Conservation (phyloP, 2,888 invertebrate species). For the Drosophila pullipes region DNA sequence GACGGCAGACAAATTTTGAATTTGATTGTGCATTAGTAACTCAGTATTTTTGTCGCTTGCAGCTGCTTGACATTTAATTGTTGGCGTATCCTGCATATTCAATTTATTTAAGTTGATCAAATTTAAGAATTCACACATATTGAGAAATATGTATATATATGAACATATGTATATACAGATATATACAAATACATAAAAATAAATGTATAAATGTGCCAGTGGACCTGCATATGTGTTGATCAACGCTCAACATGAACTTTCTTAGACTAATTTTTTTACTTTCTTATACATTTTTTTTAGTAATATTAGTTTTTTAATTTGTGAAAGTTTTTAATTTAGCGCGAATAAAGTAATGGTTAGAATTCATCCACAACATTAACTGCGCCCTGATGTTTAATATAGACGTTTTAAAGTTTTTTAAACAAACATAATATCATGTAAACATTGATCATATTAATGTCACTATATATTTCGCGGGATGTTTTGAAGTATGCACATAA, state of each 20-base stretch:
- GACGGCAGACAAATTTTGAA: slow-evolving; percentile 79
- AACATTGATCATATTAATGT: neutral
- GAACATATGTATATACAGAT: slow-evolving; percentile 17
- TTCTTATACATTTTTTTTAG: slow-evolving; percentile 19
- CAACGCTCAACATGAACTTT: slow-evolving; percentile 7
- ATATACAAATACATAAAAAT: slow-evolving; percentile 18
- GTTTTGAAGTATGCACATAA: slow-evolving; percentile 19
- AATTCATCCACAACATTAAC: neutral
- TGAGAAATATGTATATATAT: slow-evolving; percentile 5
- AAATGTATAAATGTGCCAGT: slow-evolving; percentile 15
- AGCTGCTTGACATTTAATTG: slow-evolving; percentile 75
- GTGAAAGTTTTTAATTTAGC: slow-evolving; percentile 8
- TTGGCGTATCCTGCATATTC: slow-evolving; percentile 83
- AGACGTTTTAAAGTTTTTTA: neutral
- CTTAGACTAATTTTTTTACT: slow-evolving; percentile 1
- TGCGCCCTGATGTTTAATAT: neutral
- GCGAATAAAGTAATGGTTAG: neutral
- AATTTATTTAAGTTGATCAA: slow-evolving; percentile 42
- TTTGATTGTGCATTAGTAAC: slow-evolving; percentile 82
- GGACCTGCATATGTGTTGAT: slow-evolving; percentile 22
- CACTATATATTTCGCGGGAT: neutral
- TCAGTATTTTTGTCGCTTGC: slow-evolving; percentile 76
- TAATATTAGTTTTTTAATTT: slow-evolving; percentile 35
- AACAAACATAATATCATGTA: neutral
- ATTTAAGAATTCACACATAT: slow-evolving; percentile 28